Percentiles rank a stretch among this genome's conserved stretches.
Evolutionary conservation across 2,113 vertebrate genomes (phyloP).

Genomic region (Chloebia gouldiae): DNA sequence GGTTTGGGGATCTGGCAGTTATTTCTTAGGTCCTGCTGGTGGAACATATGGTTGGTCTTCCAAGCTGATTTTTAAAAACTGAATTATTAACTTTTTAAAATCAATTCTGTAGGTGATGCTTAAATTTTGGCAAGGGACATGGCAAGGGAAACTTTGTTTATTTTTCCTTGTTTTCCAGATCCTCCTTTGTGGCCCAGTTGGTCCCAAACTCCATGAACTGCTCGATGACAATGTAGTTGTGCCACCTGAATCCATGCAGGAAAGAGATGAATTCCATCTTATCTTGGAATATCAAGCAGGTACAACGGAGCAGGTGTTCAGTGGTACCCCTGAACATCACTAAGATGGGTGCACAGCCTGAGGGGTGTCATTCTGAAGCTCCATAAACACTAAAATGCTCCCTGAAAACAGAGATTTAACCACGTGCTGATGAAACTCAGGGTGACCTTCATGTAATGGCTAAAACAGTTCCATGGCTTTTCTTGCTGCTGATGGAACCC

Average conservation of each 20-base stretch:
- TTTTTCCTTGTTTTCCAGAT: conserved; percentile 74
- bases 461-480: neutral
- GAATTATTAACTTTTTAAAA: neutral
- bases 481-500: neutral
- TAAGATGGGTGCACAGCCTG: neutral
- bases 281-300: conserved; percentile 97
- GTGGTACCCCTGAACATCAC: neutral
- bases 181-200: conserved; percentile 92
- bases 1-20: neutral
- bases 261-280: conserved; percentile 92
- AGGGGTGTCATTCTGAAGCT: neutral
- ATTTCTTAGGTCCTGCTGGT: neutral
- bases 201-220: conserved; percentile 94
- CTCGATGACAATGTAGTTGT: conserved; percentile 91
- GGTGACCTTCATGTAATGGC: neutral
- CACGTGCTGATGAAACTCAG: neutral
- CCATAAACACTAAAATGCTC: neutral
- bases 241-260: conserved; percentile 90
- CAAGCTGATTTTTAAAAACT: neutral
- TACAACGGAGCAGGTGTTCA: conserved; percentile 44
- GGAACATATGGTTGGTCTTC: neutral
- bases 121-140: neutral
- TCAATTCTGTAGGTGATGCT: neutral
- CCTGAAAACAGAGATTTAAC: neutral
- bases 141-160: neutral